A percentile compares a stretch with the other conserved stretches of the same genome.
These are phyloP conservation scores for Nomia melanderi DNA, from an alignment of 1,140 invertebrate species.

Conservation along the genomic window DNA sequence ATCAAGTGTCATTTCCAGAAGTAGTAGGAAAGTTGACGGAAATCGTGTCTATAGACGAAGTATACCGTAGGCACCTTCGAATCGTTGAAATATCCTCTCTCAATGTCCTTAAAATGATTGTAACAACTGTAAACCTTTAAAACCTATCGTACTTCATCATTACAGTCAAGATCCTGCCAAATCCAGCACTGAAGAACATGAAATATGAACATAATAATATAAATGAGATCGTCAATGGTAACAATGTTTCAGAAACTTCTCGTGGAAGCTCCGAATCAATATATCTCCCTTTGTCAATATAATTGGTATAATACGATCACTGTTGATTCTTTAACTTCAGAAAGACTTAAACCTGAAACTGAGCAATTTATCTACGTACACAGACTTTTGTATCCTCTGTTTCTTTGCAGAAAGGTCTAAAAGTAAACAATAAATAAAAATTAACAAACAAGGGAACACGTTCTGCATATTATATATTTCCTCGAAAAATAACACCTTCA, in stretches of 20 bases:
- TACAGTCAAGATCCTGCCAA: not conserved
- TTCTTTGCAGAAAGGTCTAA: no score
- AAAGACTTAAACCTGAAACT: no score
- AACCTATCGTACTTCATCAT: not conserved
- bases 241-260: not conserved
- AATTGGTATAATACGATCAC: conserved; percentile 1
- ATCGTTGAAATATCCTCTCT: not conserved
- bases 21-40: no score
- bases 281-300: not conserved
- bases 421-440: no score
- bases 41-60: no score
- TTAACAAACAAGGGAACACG: no score
- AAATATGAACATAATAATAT: not conserved
- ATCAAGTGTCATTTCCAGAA: no score
- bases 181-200: not conserved
- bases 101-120: not conserved
- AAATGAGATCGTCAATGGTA: not conserved
- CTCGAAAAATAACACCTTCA: no score
- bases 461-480: no score
- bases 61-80: no score
- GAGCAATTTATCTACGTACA: no score
- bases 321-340: not conserved
- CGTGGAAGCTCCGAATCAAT: not conserved
- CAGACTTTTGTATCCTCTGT: no score
- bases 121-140: not conserved